Base-by-base conservation (phyloP, 2,888 invertebrate genomes). In the Euproctis similis region DNA sequence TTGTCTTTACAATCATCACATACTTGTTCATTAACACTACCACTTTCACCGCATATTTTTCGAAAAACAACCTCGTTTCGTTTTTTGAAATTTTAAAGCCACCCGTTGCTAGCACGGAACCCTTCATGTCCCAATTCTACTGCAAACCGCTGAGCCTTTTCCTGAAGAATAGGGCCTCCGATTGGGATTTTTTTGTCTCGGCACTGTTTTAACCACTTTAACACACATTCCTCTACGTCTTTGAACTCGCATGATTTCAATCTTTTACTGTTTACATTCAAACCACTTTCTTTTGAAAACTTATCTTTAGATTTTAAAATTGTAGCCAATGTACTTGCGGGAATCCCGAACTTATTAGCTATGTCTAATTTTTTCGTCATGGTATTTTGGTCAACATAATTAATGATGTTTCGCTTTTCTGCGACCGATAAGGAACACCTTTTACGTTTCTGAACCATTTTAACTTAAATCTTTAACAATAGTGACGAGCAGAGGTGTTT, bases 61-160 rank as follows among this genome's bases (percentile, higher is more conserved):
- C 11, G 7, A 26, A 26, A 18, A 22, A 13, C 26, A 21, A 26
- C 12, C 23, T 26, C 26, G 16, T n/a, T n/a, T n/a, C n/a, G n/a
- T n/a, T n/a, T 42, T 36, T 40, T 46, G 21, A 46, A 47, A 27
- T 34, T 37, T 39, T 34, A 29, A 30, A 52, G 26, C 48, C 51
- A 52, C 26, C 46, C 43, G 24, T 44, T 40, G 34, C 42, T 45
- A 32, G 43, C 41, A 26, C 36, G 31, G 35, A 18, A 18, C 18
- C 8, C 8, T 18, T 8, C 18, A 22, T 24, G 19, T 18, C 19
- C 12, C 14, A 26, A 17, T 30, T 19, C 22, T 16, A 13, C 22
- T 22, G 23, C 12, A 31, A 35, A 18, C 28, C 8, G 19, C 19
- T 28, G 11, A 28, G 28, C 24, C 23, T 28, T 32, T 24, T 32